Conservation (phyloP, 1,140 invertebrate genomes). For the Sitobion miscanthi region DNA sequence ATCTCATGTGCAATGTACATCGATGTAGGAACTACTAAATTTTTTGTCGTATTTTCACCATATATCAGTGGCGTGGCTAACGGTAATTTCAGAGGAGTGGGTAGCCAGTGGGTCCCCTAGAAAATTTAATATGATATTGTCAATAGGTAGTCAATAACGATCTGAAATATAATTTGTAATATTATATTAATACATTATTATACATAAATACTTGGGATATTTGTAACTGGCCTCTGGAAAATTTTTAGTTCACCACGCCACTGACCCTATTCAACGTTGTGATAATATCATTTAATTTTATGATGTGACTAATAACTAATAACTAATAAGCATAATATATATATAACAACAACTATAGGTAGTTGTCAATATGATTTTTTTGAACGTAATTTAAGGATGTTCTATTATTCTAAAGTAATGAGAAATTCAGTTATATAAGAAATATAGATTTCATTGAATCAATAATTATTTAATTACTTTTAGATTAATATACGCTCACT, state of each 20-base stretch:
- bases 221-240: too few species aligned
- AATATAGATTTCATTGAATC: neutral
- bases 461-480: neutral
- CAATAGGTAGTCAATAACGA: too few species aligned
- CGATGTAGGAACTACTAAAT: neutral
- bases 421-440: neutral
- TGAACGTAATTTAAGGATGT: neutral
- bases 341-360: neutral
- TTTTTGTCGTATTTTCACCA: neutral
- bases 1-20: neutral
- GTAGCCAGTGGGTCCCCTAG: too few species aligned
- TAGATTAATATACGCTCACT: neutral
- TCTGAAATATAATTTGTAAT: too few species aligned
- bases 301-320: neutral
- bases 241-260: too few species aligned
- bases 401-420: neutral
- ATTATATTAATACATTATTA: too few species aligned
- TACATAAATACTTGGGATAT: too few species aligned
- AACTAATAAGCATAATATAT: neutral
- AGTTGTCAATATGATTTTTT: neutral
- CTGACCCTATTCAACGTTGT: neutral
- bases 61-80: neutral
- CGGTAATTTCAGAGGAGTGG: too few species aligned
- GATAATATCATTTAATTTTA: neutral
- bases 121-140: too few species aligned